These are phyloP conservation scores for Leptogaster cylindrica DNA, from an alignment of 2,888 invertebrate species.

Conservation along the genomic window DNA sequence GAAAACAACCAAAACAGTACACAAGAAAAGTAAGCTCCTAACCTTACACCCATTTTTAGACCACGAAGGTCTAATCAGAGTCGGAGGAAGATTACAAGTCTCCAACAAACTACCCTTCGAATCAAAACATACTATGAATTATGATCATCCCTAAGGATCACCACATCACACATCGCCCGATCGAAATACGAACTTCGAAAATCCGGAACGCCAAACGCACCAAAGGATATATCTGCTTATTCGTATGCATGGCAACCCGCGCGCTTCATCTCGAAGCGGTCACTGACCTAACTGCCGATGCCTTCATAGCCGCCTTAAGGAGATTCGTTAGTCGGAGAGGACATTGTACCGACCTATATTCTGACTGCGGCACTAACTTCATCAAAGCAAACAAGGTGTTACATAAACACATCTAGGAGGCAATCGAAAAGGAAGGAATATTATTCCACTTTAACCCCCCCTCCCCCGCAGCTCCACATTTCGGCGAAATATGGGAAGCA, in stretches of 20 bases:
- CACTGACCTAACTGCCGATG: background rate
- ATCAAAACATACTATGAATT: background rate
- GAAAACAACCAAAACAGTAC: background rate
- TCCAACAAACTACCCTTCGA: background rate
- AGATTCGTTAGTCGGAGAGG: background rate
- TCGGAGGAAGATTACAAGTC: background rate
- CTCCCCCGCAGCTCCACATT: too few relatives aligned
- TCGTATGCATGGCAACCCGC: background rate
- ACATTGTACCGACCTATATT: background rate
- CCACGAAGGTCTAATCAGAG: background rate
- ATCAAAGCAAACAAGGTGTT: too few relatives aligned
- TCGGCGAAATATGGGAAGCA: too few relatives aligned
- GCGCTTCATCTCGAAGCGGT: background rate
- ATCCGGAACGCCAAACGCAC: background rate
- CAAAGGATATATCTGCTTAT: background rate
- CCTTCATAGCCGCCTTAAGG: background rate
- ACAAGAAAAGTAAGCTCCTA: background rate
- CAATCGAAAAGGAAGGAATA: too few relatives aligned
- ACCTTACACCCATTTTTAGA: background rate
- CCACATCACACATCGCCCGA: background rate
- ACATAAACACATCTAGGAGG: too few relatives aligned
- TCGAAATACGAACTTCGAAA: background rate
- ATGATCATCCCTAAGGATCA: background rate
- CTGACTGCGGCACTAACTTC: too few relatives aligned
- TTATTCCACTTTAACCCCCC: too few relatives aligned